These are phyloP conservation scores for Amphipoea oculea DNA, from an alignment of 2,888 invertebrate genomes.

Conservation along the genomic window DNA sequence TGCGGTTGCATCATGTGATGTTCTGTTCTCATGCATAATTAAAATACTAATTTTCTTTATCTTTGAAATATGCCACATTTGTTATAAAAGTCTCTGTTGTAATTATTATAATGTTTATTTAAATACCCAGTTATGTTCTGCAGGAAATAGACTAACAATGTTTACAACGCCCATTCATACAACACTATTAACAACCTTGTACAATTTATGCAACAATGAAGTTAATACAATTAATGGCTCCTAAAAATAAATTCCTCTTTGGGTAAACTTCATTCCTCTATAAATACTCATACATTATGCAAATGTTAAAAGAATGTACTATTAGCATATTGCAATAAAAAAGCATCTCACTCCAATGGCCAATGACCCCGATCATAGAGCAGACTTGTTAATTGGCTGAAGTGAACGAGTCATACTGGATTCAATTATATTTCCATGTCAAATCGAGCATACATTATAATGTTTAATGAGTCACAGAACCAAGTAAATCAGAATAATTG, in stretches of 20 bases:
- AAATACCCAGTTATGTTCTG: not conserved
- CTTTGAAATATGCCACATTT: not conserved
- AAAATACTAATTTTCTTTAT: not conserved
- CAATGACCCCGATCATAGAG: constrained; percentile 34
- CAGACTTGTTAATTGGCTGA: constrained; percentile 24
- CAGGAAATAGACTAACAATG: not conserved
- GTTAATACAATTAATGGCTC: not conserved
- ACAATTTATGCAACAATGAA: not conserved
- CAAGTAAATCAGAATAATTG: constrained; percentile 20
- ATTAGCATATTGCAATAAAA: constrained; percentile 33
- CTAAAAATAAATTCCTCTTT: not conserved
- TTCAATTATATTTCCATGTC: constrained; percentile 17
- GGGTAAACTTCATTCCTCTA: not conserved
- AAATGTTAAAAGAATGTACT: constrained; percentile 10
- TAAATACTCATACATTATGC: not conserved
- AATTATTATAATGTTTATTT: not conserved
- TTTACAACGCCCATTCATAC: not conserved
- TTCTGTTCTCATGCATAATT: not conserved
- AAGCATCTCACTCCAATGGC: constrained; percentile 33
- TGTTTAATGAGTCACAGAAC: constrained; percentile 39
- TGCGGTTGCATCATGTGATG: not conserved
- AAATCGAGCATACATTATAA: constrained; percentile 30
- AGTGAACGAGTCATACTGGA: constrained; percentile 11
- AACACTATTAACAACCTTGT: not conserved
- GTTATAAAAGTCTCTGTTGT: constrained; percentile 2